Percentiles rank a stretch among this genome's conserved stretches.
These are phyloP conservation scores for Drosophila melanosoma DNA, from an alignment of 2,888 invertebrate genomes.

Conservation along the genomic window DNA sequence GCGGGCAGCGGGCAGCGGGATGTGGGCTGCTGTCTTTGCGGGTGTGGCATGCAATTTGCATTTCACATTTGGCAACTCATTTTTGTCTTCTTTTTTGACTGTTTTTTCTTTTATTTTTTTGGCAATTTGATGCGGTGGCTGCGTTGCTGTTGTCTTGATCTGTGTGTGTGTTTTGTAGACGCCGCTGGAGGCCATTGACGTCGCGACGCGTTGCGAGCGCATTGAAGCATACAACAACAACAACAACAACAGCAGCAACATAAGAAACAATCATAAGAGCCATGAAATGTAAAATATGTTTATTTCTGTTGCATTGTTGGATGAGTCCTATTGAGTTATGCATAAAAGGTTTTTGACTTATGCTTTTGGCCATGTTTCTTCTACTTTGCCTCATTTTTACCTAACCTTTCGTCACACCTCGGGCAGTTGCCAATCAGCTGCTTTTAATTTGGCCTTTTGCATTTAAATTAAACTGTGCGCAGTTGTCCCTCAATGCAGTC, in stretches of 20 bases:
- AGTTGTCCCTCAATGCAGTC: conserved; percentile 24
- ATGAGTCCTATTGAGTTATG: conserved; percentile 45
- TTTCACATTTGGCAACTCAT: conserved; percentile 73
- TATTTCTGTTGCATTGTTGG: conserved; percentile 55
- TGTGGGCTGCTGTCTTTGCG: conserved; percentile 22
- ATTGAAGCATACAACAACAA: conserved; percentile 64
- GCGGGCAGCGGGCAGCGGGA: background rate
- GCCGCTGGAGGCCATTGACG: conserved; percentile 73
- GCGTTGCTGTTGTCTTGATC: conserved; percentile 21
- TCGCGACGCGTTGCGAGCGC: conserved; percentile 45
- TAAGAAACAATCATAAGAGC: conserved; percentile 24
- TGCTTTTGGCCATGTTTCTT: conserved; percentile 35
- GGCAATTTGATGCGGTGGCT: conserved; percentile 54
- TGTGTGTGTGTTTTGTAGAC: conserved; percentile 25
- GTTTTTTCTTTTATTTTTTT: conserved; percentile 24
- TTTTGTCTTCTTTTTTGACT: conserved; percentile 31
- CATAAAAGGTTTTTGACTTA: conserved; percentile 54
- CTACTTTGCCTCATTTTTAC: background rate
- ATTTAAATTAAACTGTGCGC: background rate
- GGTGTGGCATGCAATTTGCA: conserved; percentile 73
- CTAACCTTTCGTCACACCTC: conserved; percentile 36
- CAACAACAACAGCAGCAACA: conserved; percentile 21
- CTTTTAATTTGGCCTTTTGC: conserved; percentile 36
- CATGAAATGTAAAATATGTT: conserved; percentile 55
- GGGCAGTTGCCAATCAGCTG: conserved; percentile 31